These are phyloP conservation scores for Lycophotia porphyrea DNA, from an alignment of 2,888 invertebrate genomes.

Conservation along the genomic window DNA sequence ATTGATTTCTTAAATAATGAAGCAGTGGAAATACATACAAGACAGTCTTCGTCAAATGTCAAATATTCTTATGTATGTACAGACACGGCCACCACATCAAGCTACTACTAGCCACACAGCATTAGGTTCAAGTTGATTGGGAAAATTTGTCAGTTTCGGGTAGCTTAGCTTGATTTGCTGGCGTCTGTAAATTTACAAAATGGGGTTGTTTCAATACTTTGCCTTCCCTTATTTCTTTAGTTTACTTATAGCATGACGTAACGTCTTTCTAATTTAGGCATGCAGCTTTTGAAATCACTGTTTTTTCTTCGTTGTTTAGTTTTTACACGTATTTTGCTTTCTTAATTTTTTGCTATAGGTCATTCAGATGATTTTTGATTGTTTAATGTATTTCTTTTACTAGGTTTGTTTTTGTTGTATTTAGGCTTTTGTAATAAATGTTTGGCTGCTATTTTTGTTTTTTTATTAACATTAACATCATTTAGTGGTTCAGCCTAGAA, in stretches of 20 bases:
- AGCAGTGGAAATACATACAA: background rate
- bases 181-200: background rate
- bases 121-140: too few species aligned
- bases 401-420: constrained; percentile 26
- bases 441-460: constrained; percentile 49
- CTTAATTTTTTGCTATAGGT: constrained; percentile 12
- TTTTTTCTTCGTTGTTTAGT: constrained; percentile 5
- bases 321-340: constrained; percentile 27
- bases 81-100: too few species aligned
- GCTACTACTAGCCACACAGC: too few species aligned
- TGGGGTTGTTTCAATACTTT: constrained; percentile 17
- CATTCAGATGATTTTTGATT: constrained; percentile 22
- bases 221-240: constrained; percentile 40
- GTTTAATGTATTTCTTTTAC: background rate
- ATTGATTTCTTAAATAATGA: constrained; percentile 47
- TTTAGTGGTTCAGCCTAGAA: background rate
- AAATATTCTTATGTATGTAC: background rate
- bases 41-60: background rate
- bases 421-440: constrained; percentile 51
- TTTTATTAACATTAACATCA: constrained; percentile 39
- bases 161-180: background rate
- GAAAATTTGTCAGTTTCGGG: too few species aligned
- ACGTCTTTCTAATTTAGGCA: constrained; percentile 30
- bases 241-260: background rate
- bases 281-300: constrained; percentile 39